Evolutionary conservation across 2,113 vertebrate species (phyloP), one percentile per base, ranked within the genome.

Genomic region (Neofelis nebulosa): DNA sequence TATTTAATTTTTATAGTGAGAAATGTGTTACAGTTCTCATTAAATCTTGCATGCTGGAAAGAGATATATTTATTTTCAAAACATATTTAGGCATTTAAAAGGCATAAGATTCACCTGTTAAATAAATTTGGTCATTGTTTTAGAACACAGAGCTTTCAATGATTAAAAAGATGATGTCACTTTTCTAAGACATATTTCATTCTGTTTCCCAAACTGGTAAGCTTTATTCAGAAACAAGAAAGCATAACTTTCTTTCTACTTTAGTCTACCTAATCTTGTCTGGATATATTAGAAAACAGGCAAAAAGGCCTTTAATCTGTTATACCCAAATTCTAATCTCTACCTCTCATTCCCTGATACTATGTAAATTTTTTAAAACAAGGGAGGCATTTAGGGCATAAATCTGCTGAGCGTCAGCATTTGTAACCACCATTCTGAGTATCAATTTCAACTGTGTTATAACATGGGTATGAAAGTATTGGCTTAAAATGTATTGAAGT

Each of bases 201-300:
- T 45, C 15, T 93, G 78, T 76, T 93, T 93, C 45, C 69, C 69
- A 93, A 89, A 89, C 18, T 76, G 38, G 48, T 89, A 83, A 48
- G 7, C 33, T 85, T 93, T 71, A 79, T 79, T 79, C 78, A 85
- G 41, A 93, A 93, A 69, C 41, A 69, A 68, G 36, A 66, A 68
- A 89, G 69, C 18, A 73, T 89, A 25, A 68, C 4, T 76, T 93
- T 14, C 61, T 84, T 82, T 68, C 78, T 83, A 74, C 36, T 57
- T 81, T 69, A 73, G 15, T 83, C 38, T 50, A 63, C 29, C 31
- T 27, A 69, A 78, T 38, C 31, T 52, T 96, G 55, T 48, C 48
- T 78, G 27, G 41, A 45, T 33, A 27, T 45, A 84, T 61, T 79
- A 63, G n/a, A 84, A 93, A 90, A 90, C 2, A 79, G 41, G 38